These are phyloP conservation scores for Eupithecia vulgata DNA, from an alignment of 2,888 invertebrate genomes.

Conservation along the genomic window DNA sequence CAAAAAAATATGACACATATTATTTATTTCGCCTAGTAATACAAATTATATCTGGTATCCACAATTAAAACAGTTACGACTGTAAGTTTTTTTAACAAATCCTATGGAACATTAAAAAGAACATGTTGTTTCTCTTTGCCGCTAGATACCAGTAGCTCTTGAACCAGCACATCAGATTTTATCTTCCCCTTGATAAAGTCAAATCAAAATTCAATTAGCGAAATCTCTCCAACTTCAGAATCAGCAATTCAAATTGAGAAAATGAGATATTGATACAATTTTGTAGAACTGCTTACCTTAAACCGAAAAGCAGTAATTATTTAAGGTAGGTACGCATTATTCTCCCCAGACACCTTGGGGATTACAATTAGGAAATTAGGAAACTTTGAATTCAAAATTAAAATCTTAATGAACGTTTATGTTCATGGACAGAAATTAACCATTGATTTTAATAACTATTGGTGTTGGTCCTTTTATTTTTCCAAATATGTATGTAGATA, in stretches of 20 bases:
- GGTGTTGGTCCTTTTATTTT: not conserved
- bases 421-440: not conserved
- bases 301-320: slow-evolving; percentile 39
- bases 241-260: slow-evolving; percentile 60
- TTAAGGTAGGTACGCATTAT: slow-evolving; percentile 15
- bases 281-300: slow-evolving; percentile 41
- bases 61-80: not conserved
- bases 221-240: slow-evolving; percentile 52
- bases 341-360: slow-evolving; percentile 15
- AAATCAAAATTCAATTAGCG: slow-evolving; percentile 57
- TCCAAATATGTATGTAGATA: too few species aligned
- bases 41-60: not conserved
- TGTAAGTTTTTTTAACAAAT: not conserved
- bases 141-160: slow-evolving; percentile 7
- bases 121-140: not conserved
- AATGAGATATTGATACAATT: slow-evolving; percentile 60
- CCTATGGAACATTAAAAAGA: not conserved
- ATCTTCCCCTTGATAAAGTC: slow-evolving; percentile 39
- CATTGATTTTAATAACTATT: not conserved
- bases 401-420: not conserved
- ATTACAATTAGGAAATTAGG: slow-evolving; percentile 7
- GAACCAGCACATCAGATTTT: slow-evolving; percentile 28
- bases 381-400: slow-evolving; percentile 8
- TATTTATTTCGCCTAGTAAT: not conserved
- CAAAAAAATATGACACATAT: not conserved